A percentile compares a stretch with the other conserved stretches of the same genome.
Evolutionary conservation across 2,797 vertebrate species (phyloP).

Genomic region (Amniataba percoides): DNA sequence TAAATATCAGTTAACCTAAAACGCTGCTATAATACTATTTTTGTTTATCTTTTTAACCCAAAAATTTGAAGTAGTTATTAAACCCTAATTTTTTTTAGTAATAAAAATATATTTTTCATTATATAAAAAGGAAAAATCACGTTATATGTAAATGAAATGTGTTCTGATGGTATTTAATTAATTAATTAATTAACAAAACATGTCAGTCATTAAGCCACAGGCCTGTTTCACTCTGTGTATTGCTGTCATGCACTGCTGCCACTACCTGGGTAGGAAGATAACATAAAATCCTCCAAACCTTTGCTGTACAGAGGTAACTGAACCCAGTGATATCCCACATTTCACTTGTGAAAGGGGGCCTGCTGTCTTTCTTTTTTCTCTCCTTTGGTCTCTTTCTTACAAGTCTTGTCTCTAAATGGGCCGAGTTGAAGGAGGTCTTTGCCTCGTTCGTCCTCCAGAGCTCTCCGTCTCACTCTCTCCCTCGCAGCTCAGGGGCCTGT

Average conservation of each 20-base stretch:
- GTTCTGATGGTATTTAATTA: background rate
- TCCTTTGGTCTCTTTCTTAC: background rate
- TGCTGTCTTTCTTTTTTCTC: background rate
- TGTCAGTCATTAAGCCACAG: background rate
- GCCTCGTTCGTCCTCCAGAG: constrained; percentile 11
- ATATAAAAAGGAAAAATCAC: background rate
- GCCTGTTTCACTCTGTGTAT: constrained; percentile 14
- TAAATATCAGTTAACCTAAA: too few relatives aligned
- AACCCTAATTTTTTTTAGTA: too few relatives aligned
- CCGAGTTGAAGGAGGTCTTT: background rate
- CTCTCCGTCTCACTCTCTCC: constrained; percentile 16
- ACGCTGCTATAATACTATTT: too few relatives aligned
- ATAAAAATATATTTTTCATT: too few relatives aligned
- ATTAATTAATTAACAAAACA: background rate
- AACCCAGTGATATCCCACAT: constrained; percentile 16
- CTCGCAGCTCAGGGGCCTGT: constrained; percentile 16
- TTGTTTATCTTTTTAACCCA: too few relatives aligned
- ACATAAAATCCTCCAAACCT: constrained; percentile 20
- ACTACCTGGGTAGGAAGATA: background rate
- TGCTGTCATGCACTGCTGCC: constrained; percentile 9
- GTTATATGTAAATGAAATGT: background rate
- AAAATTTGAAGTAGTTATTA: too few relatives aligned
- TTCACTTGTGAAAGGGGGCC: constrained; percentile 9
- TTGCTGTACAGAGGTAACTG: constrained; percentile 7
- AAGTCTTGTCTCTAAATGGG: constrained; percentile 16